phyloP scores from a whole-genome alignment of 2,888 invertebrate genomes.

The Caenorhabditis sp. region DNA sequence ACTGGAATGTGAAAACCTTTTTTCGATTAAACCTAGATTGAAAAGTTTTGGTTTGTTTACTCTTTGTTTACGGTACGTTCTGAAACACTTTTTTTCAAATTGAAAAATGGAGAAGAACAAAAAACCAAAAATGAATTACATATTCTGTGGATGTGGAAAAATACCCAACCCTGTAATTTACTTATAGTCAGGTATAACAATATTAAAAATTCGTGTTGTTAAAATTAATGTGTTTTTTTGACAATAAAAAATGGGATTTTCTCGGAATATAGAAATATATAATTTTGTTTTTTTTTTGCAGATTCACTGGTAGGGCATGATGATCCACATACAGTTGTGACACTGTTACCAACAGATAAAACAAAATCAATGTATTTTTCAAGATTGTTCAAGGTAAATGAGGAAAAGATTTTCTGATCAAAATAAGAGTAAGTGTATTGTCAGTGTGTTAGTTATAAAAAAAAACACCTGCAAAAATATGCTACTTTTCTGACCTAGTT shows the following conservation, averaged over 20 bases:
- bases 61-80: too few relatives aligned
- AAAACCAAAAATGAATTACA: too few relatives aligned
- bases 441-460: not conserved
- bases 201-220: not conserved
- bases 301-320: not conserved
- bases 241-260: not conserved
- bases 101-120: too few relatives aligned
- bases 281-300: not conserved
- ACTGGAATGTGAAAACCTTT: too few relatives aligned
- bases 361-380: not conserved
- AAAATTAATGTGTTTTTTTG: not conserved
- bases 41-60: too few relatives aligned
- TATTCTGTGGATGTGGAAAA: not conserved
- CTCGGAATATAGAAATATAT: too few relatives aligned
- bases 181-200: not conserved
- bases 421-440: constrained; percentile 19
- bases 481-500: too few relatives aligned
- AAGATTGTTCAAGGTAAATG: not conserved
- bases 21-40: too few relatives aligned
- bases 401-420: too few relatives aligned
- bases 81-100: too few relatives aligned
- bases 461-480: too few relatives aligned
- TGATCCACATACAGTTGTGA: not conserved
- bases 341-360: not conserved
- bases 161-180: not conserved